Base-by-base conservation (phyloP, 2,888 invertebrate species). In the Creontiades dilutus region DNA sequence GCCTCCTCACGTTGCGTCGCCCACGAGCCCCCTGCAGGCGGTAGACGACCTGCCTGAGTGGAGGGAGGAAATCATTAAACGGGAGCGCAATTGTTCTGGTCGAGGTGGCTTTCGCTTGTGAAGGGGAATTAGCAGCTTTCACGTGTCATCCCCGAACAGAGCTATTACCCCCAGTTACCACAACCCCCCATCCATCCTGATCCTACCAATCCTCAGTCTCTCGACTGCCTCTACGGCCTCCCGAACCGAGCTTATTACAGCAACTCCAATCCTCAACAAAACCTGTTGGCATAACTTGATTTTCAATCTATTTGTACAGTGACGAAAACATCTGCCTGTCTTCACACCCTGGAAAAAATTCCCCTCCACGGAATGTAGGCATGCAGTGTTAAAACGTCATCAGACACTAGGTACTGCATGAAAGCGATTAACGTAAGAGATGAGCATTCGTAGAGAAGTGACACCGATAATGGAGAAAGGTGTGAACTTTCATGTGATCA, bases 81-180 rank as follows among this genome's bases (percentile, higher is more conserved):
- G 90, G 46, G 84, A 86, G 88, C 91, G 85, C 91, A 90, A 91
- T 91, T 91, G 90, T 90, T 90, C 89, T 87, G 91, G 91, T 82
- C 86, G 90, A 88, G 61, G 61, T 85, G 52, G 86, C 85, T 85
- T 61, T 85, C 28, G 89, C 75, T 52, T 9, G 90, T 89, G 90
- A 85, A 80, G 90, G 90, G 82, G 91, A 91, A 91, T 91, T 92
- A 92, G 91, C 91, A 90, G 92, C 92, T 92, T 92, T 92, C 92
- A 91, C 91, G 91, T 91, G 91, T 91, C 91, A 91, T 91, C 91
- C 90, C 87, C 52, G 82, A 89, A 81, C 89, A 37, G 85, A 80
- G 89, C 90, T 90, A 88, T 88, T 88, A 88, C 27, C 88, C 78
- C 7, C 28, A n/a, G n/a, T n/a, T n/a, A 28, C 86, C 78, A n/a